Conservation (phyloP, 2,888 invertebrate genomes). For the Apamea anceps region DNA sequence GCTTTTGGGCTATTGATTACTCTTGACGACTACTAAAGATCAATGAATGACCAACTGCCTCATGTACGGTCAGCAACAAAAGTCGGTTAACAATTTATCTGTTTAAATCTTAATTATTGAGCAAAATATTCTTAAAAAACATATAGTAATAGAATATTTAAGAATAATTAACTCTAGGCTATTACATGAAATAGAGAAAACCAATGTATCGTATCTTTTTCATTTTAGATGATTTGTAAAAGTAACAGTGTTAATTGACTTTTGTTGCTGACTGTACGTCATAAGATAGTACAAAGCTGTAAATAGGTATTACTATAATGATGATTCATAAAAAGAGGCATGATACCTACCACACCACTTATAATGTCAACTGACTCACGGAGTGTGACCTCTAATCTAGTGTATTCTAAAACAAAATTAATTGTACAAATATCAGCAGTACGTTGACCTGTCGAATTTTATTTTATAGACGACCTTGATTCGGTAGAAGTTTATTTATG, state of each 20-base stretch:
- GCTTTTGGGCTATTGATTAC: not conserved
- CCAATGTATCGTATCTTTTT: too few relatives aligned
- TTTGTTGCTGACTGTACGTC: too few relatives aligned
- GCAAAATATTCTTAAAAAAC: too few relatives aligned
- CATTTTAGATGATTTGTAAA: too few relatives aligned
- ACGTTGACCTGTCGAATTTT: conserved; percentile 25
- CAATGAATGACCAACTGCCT: not conserved
- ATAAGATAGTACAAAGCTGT: not conserved
- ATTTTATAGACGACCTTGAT: not conserved
- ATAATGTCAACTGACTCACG: conserved; percentile 10
- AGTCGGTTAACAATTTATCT: too few relatives aligned
- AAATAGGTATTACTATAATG: not conserved
- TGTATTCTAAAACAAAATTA: conserved; percentile 26
- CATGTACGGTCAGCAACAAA: too few relatives aligned
- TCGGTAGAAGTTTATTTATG: not conserved
- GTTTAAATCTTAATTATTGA: too few relatives aligned
- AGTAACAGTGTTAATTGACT: too few relatives aligned
- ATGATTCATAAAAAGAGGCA: conserved; percentile 9
- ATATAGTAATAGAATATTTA: too few relatives aligned
- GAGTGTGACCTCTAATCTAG: not conserved
- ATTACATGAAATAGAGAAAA: too few relatives aligned
- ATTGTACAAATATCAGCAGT: conserved; percentile 21
- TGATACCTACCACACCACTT: conserved; percentile 12
- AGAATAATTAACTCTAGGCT: too few relatives aligned
- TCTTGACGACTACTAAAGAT: not conserved